These are phyloP conservation scores for Tyria jacobaeae DNA, from an alignment of 2,888 invertebrate species.

Conservation along the genomic window DNA sequence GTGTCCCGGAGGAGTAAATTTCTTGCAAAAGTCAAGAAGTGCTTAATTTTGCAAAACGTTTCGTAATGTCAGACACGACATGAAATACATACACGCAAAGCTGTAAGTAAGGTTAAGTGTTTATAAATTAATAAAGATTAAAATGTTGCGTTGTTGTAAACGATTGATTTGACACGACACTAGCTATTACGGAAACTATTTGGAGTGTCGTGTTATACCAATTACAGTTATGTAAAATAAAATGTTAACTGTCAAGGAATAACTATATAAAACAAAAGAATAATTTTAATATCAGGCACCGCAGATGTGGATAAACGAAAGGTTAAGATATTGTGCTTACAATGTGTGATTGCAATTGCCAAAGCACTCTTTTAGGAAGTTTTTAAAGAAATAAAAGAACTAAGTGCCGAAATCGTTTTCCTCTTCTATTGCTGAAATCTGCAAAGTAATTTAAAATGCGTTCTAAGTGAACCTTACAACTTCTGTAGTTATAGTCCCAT, in stretches of 20 bases:
- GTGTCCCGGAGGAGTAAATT: neutral
- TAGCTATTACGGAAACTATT: neutral
- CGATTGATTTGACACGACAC: slow-evolving; percentile 12
- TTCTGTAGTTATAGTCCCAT: neutral
- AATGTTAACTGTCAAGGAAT: neutral
- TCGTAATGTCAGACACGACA: slow-evolving; percentile 29
- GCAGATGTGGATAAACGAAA: too few relatives aligned
- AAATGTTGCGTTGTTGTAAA: slow-evolving; percentile 15
- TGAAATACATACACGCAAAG: slow-evolving; percentile 22
- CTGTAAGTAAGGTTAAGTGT: slow-evolving; percentile 20
- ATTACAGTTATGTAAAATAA: neutral
- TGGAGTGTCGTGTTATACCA: neutral
- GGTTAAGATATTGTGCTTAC: too few relatives aligned
- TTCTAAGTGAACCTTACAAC: too few relatives aligned
- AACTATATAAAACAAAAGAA: neutral
- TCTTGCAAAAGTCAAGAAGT: neutral
- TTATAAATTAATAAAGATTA: slow-evolving; percentile 14
- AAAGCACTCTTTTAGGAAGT: too few relatives aligned
- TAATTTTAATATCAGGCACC: too few relatives aligned
- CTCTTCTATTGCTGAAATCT: too few relatives aligned
- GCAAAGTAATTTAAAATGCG: too few relatives aligned
- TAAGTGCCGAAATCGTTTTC: too few relatives aligned
- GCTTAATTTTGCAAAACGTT: slow-evolving; percentile 14
- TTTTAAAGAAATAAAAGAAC: too few relatives aligned
- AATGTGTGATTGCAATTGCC: too few relatives aligned